Evolutionary conservation across 2,113 vertebrate genomes (phyloP).

Genomic region (Cephalopterus ornatus): DNA sequence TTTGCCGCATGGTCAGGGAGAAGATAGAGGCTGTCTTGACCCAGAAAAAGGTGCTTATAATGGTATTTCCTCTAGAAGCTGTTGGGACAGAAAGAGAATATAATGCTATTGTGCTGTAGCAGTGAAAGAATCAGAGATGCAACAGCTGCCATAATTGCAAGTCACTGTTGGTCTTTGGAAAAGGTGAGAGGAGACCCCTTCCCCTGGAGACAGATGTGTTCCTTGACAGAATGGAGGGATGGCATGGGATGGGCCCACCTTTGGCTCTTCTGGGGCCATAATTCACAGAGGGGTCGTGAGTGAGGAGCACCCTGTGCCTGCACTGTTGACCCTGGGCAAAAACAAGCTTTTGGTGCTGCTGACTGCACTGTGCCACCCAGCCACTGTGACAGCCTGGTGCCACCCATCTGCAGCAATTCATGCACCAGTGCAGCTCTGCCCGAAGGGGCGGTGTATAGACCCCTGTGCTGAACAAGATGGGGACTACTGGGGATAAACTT

Average conservation of each 20-base stretch:
- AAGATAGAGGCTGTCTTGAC: neutral
- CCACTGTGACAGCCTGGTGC: neutral
- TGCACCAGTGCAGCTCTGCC: neutral
- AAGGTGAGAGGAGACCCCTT: neutral
- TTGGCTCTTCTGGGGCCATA: neutral
- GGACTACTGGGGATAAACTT: neutral
- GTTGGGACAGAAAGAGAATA: neutral
- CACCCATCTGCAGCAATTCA: neutral
- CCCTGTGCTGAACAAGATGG: neutral
- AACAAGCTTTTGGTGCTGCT: rapidly evolving
- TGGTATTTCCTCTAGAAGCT: neutral
- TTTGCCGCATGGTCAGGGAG: neutral
- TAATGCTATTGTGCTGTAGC: neutral
- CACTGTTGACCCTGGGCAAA: rapidly evolving
- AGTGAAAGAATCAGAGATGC: neutral
- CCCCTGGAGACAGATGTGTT: rapidly evolving
- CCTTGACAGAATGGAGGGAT: neutral
- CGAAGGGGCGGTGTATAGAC: neutral
- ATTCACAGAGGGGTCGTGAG: rapidly evolving
- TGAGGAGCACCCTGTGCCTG: neutral
- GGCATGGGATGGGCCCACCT: neutral
- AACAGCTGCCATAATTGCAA: neutral
- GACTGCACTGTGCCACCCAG: neutral
- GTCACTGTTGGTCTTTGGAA: neutral
- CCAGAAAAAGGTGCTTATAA: neutral